Conservation (phyloP, 2,797 vertebrate genomes). For the Tympanoctomys barrerae region DNA sequence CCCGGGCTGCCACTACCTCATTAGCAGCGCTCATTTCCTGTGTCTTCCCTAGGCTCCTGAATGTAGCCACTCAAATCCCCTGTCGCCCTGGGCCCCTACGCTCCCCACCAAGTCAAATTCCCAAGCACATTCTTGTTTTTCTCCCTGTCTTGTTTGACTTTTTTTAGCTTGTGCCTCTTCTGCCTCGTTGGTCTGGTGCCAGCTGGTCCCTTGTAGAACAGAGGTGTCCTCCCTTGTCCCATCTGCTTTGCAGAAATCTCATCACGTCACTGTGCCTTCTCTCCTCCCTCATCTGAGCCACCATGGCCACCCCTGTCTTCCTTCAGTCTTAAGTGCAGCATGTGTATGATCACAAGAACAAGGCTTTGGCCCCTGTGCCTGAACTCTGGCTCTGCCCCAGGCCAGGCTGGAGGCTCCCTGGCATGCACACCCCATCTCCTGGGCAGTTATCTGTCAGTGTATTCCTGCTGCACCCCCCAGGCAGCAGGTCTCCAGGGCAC, state of each 20-base stretch:
- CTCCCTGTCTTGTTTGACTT: neutral
- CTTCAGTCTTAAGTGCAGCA: neutral
- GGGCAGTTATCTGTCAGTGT: fast-evolving
- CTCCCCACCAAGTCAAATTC: neutral
- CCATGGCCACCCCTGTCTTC: neutral
- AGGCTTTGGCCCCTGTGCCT: neutral
- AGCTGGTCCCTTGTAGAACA: neutral
- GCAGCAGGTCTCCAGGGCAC: neutral
- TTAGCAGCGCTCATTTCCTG: slow-evolving; percentile 33
- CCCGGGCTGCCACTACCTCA: neutral
- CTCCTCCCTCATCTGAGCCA: neutral
- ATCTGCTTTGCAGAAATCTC: too few relatives aligned
- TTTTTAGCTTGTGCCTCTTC: neutral
- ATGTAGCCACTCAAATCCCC: neutral
- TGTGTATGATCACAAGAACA: neutral
- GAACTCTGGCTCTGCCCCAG: neutral
- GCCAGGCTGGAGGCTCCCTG: neutral
- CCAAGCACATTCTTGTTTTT: neutral
- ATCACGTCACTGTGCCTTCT: neutral
- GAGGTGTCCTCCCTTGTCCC: neutral
- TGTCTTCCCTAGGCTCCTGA: slow-evolving; percentile 46
- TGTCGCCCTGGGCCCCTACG: neutral
- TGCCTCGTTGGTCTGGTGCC: neutral
- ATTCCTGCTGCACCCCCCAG: neutral
- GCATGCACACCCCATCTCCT: fast-evolving